A percentile compares a stretch with the other conserved stretches of the same genome.
phyloP scores from a whole-genome alignment of 2,888 invertebrate genomes.

The Drosophila anomalata region DNA sequence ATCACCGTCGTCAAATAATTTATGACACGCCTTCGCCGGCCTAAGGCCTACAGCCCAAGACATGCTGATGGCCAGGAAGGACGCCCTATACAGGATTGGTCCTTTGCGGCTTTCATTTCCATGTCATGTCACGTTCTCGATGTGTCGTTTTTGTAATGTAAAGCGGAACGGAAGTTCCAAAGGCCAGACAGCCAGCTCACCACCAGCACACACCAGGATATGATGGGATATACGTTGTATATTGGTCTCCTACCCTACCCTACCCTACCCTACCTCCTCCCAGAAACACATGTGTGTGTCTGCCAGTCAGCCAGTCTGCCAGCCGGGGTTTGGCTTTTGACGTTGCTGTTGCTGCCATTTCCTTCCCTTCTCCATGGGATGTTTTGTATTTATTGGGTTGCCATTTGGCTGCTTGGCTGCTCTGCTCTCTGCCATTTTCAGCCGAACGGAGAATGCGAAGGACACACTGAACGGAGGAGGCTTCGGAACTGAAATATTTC shows the following conservation, averaged over 20 bases:
- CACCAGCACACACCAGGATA: conserved; percentile 31
- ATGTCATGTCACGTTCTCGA: conserved; percentile 54
- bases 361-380: conserved; percentile 12
- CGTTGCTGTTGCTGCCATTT: conserved; percentile 21
- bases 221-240: conserved; percentile 18
- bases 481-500: conserved; percentile 50
- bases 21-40: conserved; percentile 61
- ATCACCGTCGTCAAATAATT: conserved; percentile 64
- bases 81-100: conserved; percentile 16
- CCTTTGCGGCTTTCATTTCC: conserved; percentile 66
- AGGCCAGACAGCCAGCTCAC: conserved; percentile 39
- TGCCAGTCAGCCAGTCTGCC: conserved; percentile 30
- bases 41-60: conserved; percentile 1
- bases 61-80: conserved; percentile 2
- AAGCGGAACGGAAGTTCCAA: conserved; percentile 62
- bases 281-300: conserved; percentile 6
- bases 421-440: conserved; percentile 37
- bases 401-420: neutral
- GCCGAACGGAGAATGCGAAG: conserved; percentile 47
- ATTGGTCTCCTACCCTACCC: neutral
- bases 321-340: conserved; percentile 38
- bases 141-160: conserved; percentile 50
- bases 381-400: conserved; percentile 26
- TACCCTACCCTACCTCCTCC: neutral
- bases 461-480: conserved; percentile 48